These are phyloP conservation scores for Leiothrix lutea DNA, from an alignment of 2,113 vertebrate species.

Conservation along the genomic window DNA sequence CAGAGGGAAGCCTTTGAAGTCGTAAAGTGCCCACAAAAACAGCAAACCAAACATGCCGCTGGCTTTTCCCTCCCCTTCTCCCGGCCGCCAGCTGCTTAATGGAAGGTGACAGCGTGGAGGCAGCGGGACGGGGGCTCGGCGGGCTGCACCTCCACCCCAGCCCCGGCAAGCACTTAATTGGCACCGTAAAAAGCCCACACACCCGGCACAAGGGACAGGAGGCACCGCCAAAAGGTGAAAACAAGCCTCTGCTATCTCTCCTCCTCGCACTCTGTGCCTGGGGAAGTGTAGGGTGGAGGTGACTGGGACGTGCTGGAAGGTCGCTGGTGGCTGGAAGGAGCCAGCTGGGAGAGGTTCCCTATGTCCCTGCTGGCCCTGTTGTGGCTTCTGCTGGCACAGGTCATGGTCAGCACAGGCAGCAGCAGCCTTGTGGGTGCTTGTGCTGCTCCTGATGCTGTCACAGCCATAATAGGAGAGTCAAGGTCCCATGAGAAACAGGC, in stretches of 20 bases:
- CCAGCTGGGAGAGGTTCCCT: not conserved
- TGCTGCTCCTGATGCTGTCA: not conserved
- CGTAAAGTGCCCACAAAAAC: constrained; percentile 35
- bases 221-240: not conserved
- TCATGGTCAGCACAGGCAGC: not conserved
- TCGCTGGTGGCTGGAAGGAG: not conserved
- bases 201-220: not conserved
- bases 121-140: not conserved
- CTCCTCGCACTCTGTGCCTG: not conserved
- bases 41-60: constrained; percentile 26
- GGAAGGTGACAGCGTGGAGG: constrained; percentile 4
- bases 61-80: constrained; percentile 35
- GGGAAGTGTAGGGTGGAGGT: not conserved
- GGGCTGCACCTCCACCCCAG: not conserved
- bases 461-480: too few species aligned
- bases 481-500: not conserved
- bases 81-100: constrained; percentile 1
- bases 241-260: not conserved
- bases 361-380: not conserved
- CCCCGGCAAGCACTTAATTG: not conserved
- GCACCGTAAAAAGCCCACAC: not conserved
- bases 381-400: not conserved
- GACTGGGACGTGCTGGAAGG: not conserved
- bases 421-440: not conserved
- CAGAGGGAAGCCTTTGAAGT: constrained; percentile 62